Evolutionary conservation across 2,113 vertebrate species (phyloP), one percentile per base, ranked within the genome.

Genomic region (Spilogale gracilis): DNA sequence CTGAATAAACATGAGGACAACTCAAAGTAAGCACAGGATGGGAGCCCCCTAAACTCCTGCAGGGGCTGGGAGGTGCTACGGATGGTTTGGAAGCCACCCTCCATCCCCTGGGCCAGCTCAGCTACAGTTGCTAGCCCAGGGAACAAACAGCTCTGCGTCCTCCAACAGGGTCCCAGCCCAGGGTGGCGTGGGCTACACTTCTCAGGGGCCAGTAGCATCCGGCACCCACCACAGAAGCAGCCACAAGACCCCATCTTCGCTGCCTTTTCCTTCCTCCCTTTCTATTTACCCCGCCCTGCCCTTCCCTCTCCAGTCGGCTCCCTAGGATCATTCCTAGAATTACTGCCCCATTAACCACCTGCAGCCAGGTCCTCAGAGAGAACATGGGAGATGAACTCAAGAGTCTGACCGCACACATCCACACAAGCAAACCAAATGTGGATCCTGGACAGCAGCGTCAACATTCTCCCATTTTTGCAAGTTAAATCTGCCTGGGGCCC

Each of bases 161-260:
- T 82, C 50, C 0, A 0, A 87, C 1, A 30, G 1, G 12, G 43
- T 27, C 30, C 43, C 27, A 80, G 20, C 69, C 73, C 17, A 1
- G 11, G 18, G 11, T 7, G 38, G 43, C 71, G 54, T 3, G 2
- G 11, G 1, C 0, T 3, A 27, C 13, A 14, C 32, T 3, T 86
- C 13, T 23, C 63, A 78, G 89, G 67, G 32, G 69, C 10, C 11
- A 0, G 56, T n/a, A 32, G 38, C 52, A 78, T 10, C 6, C 6
- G 73, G 63, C 3, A 5, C 2, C 61, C 32, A 25, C 4, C 30
- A 38, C n/a, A 69, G 86, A 79, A 83, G 69, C 4, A 21, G 17
- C 80, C 67, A 4, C 38, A 74, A 3, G 52, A 12, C 25, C 1
- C 9, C 14, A 61, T 9, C 48, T 67, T 9, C 23, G 3, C 14